Evolutionary conservation across 2,113 vertebrate species (phyloP).

Genomic region (Melanerpes formicivorus): DNA sequence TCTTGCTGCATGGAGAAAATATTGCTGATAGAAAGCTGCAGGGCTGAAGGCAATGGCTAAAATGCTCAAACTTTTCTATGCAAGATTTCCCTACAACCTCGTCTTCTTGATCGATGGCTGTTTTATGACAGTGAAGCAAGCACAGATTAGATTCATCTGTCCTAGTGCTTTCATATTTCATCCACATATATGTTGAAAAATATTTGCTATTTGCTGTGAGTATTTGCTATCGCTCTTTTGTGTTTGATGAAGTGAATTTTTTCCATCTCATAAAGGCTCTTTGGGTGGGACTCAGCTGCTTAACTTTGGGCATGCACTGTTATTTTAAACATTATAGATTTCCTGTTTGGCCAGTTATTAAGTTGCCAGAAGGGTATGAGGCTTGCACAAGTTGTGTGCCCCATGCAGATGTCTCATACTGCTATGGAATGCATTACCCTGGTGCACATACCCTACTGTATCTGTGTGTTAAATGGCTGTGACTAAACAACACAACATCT

Average conservation of each 20-base stretch:
- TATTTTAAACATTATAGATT: background rate
- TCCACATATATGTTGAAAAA: constrained; percentile 11
- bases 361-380: background rate
- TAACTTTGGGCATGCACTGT: background rate
- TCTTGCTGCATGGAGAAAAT: background rate
- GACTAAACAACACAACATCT: background rate
- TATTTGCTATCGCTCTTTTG: background rate
- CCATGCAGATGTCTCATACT: background rate
- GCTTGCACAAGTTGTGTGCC: background rate
- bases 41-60: constrained; percentile 22
- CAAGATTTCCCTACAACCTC: constrained; percentile 12
- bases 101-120: constrained; percentile 52
- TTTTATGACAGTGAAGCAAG: constrained; percentile 47
- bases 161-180: constrained; percentile 56
- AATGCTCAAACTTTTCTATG: constrained; percentile 20
- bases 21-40: constrained; percentile 29
- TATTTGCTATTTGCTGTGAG: constrained; percentile 14
- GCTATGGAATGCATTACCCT: accelerated
- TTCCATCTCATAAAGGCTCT: background rate
- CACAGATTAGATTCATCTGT: constrained; percentile 63
- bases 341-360: background rate
- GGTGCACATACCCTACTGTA: background rate
- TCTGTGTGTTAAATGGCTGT: background rate
- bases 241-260: constrained; percentile 18
- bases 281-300: background rate